Base-by-base conservation (phyloP, 2,113 vertebrate genomes). In the Merops nubicus region DNA sequence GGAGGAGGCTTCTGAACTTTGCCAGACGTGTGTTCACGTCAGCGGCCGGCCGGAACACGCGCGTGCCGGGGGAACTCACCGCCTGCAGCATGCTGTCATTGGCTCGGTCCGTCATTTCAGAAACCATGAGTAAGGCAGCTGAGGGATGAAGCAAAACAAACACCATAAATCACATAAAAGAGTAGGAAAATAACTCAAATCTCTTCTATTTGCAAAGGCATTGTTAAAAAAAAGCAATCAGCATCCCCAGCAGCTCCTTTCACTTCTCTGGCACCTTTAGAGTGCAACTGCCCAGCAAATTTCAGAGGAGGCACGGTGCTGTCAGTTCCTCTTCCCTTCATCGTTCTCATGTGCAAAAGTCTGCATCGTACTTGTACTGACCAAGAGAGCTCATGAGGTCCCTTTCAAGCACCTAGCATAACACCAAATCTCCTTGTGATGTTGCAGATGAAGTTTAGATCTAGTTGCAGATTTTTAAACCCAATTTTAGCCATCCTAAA, bases 41-140 rank as follows among this genome's bases (percentile, higher is more conserved):
- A 84, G 47, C 38, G 85, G 60, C 59, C 56, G 57, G 43, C 15
- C 45, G 73, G 51, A 91, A 78, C 67, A 80, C 40, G 43, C 45
- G 23, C 2, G 5, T 38, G n/a, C 23, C 21, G 43, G 62, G 31
- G 29, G 47, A 14, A 98, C 99, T 99, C 95, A 99, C 99, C 98
- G 99, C 99, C 85, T 99, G 99, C 80, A 99, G 98, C 97, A 99
- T 99, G 96, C 98, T 98, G 96, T 99, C 99, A 1, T 99, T 99
- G 95, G 99, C 99, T 89, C 97, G 98, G 91, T 99, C 99, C 1
- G 99, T 98, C 88, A 99, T 98, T 96, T 99, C 99, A 69, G 99
- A 99, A 96, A 99, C 96, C 22, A 99, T 98, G 84, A 98, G 98
- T 98, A 99, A 98, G 22, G 98, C 99, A 97, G 98, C 99, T 99